phyloP scores from a whole-genome alignment of 2,797 vertebrate species.

The Acropternis orthonyx region DNA sequence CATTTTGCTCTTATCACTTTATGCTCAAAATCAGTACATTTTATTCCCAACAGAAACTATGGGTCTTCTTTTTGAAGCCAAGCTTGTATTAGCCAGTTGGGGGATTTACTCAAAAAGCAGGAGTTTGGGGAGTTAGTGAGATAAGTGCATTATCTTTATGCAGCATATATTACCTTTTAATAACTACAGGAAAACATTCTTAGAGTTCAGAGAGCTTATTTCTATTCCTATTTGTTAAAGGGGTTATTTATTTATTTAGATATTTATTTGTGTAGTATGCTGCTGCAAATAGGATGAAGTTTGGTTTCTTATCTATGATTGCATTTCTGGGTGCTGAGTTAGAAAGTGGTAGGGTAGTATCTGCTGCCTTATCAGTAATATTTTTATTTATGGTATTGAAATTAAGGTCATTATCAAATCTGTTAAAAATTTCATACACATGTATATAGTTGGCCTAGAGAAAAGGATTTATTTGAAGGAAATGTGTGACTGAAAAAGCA shows the following conservation, averaged over 20 bases:
- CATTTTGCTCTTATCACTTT: neutral
- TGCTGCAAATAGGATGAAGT: neutral
- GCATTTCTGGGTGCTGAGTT: neutral
- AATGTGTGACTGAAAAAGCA: neutral
- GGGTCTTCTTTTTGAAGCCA: neutral
- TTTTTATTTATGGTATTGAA: neutral
- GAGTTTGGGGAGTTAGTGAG: neutral
- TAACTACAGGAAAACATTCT: neutral
- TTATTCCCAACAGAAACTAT: neutral
- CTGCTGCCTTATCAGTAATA: neutral
- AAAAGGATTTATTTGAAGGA: neutral
- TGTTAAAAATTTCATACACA: neutral
- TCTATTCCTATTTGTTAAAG: neutral
- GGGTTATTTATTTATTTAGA: neutral
- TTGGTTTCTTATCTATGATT: conserved; percentile 6
- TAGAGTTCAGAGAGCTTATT: neutral
- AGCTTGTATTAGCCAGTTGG: neutral
- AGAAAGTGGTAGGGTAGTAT: neutral
- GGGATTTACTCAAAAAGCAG: neutral
- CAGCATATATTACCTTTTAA: neutral
- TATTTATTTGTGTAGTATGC: neutral
- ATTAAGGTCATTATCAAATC: neutral
- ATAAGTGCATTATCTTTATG: neutral
- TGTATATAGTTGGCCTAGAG: neutral
- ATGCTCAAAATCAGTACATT: conserved; percentile 7